Percentiles rank a stretch among this genome's conserved stretches.
Evolutionary conservation across 2,113 vertebrate species (phyloP).

Genomic region (Mugil cephalus): DNA sequence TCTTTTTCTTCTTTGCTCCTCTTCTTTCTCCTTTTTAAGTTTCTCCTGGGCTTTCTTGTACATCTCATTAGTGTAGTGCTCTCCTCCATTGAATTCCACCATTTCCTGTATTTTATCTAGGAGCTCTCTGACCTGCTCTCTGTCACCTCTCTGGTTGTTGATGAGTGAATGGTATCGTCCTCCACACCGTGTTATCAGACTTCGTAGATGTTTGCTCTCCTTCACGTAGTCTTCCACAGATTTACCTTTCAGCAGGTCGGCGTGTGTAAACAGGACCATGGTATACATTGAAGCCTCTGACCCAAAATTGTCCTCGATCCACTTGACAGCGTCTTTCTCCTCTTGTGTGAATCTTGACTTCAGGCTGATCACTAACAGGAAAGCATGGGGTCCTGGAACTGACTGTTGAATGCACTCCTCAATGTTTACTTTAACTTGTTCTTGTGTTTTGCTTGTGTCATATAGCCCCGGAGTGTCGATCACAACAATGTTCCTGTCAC

Average conservation of each 20-base stretch:
- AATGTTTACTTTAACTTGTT: conserved; percentile 25
- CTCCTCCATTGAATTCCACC: conserved; percentile 37
- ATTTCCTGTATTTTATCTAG: conserved; percentile 41
- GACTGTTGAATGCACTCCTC: conserved; percentile 49
- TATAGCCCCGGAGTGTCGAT: conserved; percentile 76
- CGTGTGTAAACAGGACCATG: conserved; percentile 69
- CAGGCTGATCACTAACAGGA: conserved; percentile 67
- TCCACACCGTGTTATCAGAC: conserved; percentile 17
- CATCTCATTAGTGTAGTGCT: conserved; percentile 55
- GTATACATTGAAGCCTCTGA: conserved; percentile 23
- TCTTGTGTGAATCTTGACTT: conserved; percentile 52
- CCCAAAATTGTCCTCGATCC: conserved; percentile 67
- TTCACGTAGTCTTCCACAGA: conserved; percentile 3
- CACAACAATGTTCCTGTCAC: conserved; percentile 18
- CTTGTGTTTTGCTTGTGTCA: neutral
- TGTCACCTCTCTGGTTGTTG: conserved; percentile 9
- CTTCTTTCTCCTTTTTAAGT: neutral
- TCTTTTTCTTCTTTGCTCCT: neutral
- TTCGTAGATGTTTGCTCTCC: conserved; percentile 4
- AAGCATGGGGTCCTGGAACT: conserved; percentile 61
- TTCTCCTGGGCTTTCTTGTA: conserved; percentile 33
- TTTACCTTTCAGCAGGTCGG: conserved; percentile 40
- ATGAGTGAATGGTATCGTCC: conserved; percentile 55
- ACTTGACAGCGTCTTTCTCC: conserved; percentile 37
- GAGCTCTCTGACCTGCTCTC: conserved; percentile 46